phyloP scores from a whole-genome alignment of 1,140 invertebrate species.

The Drosophila tropicalis region DNA sequence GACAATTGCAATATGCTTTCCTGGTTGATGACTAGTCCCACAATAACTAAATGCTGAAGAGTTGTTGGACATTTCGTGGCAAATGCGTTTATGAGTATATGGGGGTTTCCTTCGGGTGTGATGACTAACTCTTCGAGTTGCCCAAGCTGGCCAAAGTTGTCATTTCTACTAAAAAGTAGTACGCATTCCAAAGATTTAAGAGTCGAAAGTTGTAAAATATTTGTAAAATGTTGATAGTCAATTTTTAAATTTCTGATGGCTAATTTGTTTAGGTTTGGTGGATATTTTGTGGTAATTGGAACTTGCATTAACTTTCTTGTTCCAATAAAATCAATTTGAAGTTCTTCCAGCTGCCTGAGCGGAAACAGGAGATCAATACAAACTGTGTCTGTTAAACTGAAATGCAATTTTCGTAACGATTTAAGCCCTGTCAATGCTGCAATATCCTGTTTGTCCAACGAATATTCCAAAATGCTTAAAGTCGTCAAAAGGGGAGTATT shows the following conservation, averaged over 20 bases:
- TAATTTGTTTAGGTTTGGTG: neutral
- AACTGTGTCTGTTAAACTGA: neutral
- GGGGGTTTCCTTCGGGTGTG: neutral
- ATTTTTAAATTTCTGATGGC: neutral
- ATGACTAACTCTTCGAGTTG: neutral
- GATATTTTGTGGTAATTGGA: neutral
- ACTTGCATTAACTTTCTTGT: neutral
- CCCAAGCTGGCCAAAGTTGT: neutral
- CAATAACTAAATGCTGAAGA: no score
- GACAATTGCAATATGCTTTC: neutral
- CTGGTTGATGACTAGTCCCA: no score
- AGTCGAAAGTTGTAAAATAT: neutral
- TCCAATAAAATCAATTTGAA: neutral
- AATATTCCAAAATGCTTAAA: neutral
- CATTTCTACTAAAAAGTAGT: neutral
- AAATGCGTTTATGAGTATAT: neutral
- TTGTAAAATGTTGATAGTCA: neutral
- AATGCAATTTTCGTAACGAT: neutral
- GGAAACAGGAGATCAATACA: neutral
- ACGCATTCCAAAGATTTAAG: neutral
- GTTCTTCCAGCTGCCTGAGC: neutral
- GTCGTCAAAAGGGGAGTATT: neutral
- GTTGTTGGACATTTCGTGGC: neutral
- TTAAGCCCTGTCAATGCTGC: neutral
- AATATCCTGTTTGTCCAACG: neutral